phyloP scores from a whole-genome alignment of 2,888 invertebrate species.

The Ophioninae sp. region DNA sequence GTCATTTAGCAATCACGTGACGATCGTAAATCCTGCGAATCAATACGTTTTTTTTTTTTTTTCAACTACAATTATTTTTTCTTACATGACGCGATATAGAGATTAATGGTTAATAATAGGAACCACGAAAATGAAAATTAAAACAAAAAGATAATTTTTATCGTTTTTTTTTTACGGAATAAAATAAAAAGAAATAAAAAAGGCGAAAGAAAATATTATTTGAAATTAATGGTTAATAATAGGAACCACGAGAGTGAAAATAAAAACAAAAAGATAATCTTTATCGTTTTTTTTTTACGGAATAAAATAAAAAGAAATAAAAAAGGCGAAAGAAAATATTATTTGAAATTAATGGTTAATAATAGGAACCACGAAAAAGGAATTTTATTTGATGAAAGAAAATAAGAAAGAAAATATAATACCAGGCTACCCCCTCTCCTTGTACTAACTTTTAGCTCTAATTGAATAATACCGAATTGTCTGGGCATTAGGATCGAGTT shows the following conservation, averaged over 20 bases:
- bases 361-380: not conserved
- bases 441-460: slow-evolving; percentile 28
- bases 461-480: slow-evolving; percentile 56
- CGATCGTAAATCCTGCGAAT: not conserved
- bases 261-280: no score
- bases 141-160: not conserved
- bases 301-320: no score
- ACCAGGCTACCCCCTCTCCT: slow-evolving; percentile 5
- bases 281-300: no score
- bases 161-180: not conserved
- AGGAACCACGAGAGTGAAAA: no score
- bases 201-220: slow-evolving; percentile 5
- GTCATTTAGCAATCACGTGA: not conserved
- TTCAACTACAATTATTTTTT: not conserved
- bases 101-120: not conserved
- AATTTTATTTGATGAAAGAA: not conserved
- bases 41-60: not conserved
- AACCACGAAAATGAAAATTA: not conserved
- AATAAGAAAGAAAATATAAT: slow-evolving; percentile 13
- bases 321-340: no score
- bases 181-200: not conserved
- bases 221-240: no score
- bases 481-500: slow-evolving; percentile 19
- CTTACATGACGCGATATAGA: no score
- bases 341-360: not conserved